Evolutionary conservation across 2,888 invertebrate genomes (phyloP), one percentile per base, ranked within the genome.

Genomic region (Endotricha flammealis): DNA sequence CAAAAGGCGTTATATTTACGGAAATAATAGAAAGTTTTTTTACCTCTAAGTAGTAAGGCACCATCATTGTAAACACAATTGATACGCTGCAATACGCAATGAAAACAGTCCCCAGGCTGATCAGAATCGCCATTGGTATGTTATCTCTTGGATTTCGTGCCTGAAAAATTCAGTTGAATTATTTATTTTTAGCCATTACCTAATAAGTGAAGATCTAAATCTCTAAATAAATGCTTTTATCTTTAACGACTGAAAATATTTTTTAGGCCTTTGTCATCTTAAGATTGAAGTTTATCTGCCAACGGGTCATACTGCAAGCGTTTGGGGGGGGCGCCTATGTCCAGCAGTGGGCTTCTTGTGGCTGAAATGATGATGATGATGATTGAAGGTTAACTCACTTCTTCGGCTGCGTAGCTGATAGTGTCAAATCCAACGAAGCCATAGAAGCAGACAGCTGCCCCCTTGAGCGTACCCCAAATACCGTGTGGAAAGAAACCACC

Each of bases 401-500:
- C 98, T 76, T 98, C 98, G 0, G 92, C 94, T 0, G 94, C 92
- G 0, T 93, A 91, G 7, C 93, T 94, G 20, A 95, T 93, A 42
- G 91, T 91, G 65, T 98, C 98, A 67, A 98, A 98, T 0, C 98
- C 98, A 4, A 97, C 95, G 66, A 97, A 98, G 2, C 95, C 96
- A 66, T 94, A 97, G 74, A 94, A 94, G 60, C 94, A 95, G 35
- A 93, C 91, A 0, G 95, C 95, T 0, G 95, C 90, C 0, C 95
- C 96, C 8, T 89, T 88, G 68, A 96, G 88, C 1, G 93, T 91
- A 0, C 96, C 98, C 32, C 90, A 87, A 41, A 94, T 83, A 0
- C 97, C 97, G 69, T 91, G 97, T 0, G 98, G 97, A 61, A 95
- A 90, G 76, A 96, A 98, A 0, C 98, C 98, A 0, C 98, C 98